phyloP scores from a whole-genome alignment of 2,113 vertebrate genomes.

The Leucoraja erinaceus region DNA sequence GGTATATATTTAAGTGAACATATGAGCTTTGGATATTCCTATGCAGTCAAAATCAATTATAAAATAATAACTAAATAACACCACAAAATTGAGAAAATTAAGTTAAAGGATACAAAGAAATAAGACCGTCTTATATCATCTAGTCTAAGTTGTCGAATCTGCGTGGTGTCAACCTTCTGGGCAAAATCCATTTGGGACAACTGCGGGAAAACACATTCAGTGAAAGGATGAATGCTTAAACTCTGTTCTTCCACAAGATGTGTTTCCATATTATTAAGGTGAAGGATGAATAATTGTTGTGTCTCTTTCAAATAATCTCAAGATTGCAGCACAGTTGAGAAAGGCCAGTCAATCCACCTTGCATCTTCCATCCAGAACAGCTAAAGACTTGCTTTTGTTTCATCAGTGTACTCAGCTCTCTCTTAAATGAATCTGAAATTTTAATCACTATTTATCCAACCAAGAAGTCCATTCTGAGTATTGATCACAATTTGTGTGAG shows the following conservation, averaged over 20 bases:
- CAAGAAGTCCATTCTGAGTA: not conserved
- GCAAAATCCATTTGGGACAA: conserved; percentile 72
- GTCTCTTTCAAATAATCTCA: not conserved
- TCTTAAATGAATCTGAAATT: not conserved
- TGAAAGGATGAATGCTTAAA: not conserved
- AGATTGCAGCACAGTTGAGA: not conserved
- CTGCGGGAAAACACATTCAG: conserved; percentile 53
- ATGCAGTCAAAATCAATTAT: not conserved
- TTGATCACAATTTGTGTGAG: not conserved
- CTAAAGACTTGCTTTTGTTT: not conserved
- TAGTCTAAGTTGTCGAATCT: conserved; percentile 70
- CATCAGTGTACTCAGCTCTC: not conserved
- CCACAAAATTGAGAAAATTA: not conserved
- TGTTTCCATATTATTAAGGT: not conserved
- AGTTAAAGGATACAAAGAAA: conserved; percentile 85
- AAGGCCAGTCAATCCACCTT: not conserved
- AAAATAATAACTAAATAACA: not conserved
- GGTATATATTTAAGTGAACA: no score
- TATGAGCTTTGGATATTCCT: no score
- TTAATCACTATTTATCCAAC: not conserved
- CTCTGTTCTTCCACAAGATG: not conserved
- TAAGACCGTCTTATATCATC: conserved; percentile 85
- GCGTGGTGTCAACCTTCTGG: conserved; percentile 65
- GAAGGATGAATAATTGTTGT: not conserved
- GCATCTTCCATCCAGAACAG: not conserved